Base-by-base conservation (phyloP, 1,140 invertebrate genomes). In the Parasteatoda tepidariorum region DNA sequence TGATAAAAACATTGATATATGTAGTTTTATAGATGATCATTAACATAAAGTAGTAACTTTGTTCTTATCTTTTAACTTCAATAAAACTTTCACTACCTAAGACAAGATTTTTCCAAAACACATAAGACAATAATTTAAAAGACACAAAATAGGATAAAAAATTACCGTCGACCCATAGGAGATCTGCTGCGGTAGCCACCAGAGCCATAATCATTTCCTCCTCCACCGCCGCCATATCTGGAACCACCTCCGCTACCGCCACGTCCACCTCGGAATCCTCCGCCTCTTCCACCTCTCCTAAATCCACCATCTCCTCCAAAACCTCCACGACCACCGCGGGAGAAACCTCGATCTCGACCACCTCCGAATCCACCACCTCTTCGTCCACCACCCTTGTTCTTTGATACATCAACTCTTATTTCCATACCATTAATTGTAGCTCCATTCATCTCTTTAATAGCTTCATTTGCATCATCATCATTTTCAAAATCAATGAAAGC, bases 401-500 rank as follows among this genome's bases (percentile, higher is more conserved):
- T 48, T 15, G 84, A 84, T 22, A 85, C 75, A 61, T 86, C 86
- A 34, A 86, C 86, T 48, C 86, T 34, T 15, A 86, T 70, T 59
- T 76, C 76, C 33, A 57, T 61, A n/a, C 70, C 79, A 66, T 85
- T 86, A 9, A 85, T 55, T 24, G 74, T 73, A 33, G 33, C 67
- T 5, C 91, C 91, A 88, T 92, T 91, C 33, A 92, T 83, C 55
- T 87, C 88, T 74, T 87, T 87, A 22, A 90, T 89, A 24, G 91
- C 90, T 87, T 92, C 91, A 79, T 91, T 90, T 15, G 92, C 92
- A 88, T 92, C 92, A 62, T 90, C 87, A 30, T 88, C 87, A 86
- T 92, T 91, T 87, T 92, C 91, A 87, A 89, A 92, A 85, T 92
- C 91, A 55, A 92, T 88, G 87, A 92, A 92, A 24, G 91, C 92